Conservation (phyloP, 2,113 vertebrate genomes). For the Misgurnus mizolepis region DNA sequence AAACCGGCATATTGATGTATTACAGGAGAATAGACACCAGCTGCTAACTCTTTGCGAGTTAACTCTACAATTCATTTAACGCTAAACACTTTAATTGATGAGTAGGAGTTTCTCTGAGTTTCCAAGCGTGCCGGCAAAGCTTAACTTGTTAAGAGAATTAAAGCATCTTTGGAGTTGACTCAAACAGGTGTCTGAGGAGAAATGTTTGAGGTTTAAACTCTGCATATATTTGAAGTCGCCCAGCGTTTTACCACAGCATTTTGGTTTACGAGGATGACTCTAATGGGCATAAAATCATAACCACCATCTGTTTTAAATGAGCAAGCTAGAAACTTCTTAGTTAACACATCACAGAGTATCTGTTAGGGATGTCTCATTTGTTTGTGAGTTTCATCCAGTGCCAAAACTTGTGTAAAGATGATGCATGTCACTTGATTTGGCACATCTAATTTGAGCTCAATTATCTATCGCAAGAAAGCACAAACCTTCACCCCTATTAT, state of each 20-base stretch:
- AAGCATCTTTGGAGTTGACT: not conserved
- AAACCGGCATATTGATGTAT: conserved; percentile 30
- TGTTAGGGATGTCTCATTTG: conserved; percentile 37
- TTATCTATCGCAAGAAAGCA: conserved; percentile 10
- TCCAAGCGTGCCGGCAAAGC: not conserved
- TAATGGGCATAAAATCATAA: conserved; percentile 27
- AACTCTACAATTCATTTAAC: conserved; percentile 16
- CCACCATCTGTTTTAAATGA: conserved; percentile 6
- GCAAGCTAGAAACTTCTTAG: conserved; percentile 9
- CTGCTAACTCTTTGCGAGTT: conserved; percentile 23
- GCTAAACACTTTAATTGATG: conserved; percentile 36
- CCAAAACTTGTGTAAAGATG: not conserved
- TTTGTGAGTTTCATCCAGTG: conserved; percentile 28
- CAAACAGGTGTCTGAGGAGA: conserved; percentile 18
- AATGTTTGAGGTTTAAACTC: conserved; percentile 9
- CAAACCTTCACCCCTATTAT: conserved; percentile 1
- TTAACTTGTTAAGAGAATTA: conserved; percentile 22
- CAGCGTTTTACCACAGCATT: not conserved
- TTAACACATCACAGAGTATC: conserved; percentile 28
- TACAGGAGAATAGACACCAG: conserved; percentile 32
- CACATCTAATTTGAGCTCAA: conserved; percentile 36
- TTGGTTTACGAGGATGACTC: not conserved
- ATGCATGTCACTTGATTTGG: conserved; percentile 17
- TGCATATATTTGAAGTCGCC: not conserved
- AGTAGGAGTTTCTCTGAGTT: conserved; percentile 13